These are phyloP conservation scores for Lytechinus variegatus DNA, from an alignment of 35 echinoderm and acorn worm species.

Conservation along the genomic window DNA sequence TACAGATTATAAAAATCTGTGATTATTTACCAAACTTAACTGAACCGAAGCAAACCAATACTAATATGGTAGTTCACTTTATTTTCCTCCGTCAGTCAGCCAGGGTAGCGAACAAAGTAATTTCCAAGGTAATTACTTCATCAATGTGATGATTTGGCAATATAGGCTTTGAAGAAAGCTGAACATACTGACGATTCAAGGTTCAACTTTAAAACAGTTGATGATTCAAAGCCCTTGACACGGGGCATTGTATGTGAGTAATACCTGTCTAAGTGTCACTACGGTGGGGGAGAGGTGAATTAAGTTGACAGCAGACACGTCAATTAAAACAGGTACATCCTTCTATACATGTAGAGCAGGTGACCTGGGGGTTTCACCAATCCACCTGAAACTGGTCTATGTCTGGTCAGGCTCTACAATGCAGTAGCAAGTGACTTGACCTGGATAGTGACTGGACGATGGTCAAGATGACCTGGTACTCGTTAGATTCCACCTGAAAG, in stretches of 20 bases:
- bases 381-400: background rate
- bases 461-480: too few relatives aligned
- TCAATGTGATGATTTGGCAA: background rate
- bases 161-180: background rate
- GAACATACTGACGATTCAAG: background rate
- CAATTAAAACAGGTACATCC: background rate
- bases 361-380: background rate
- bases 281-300: background rate
- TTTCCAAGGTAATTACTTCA: too few relatives aligned
- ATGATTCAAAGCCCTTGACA: background rate
- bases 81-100: too few relatives aligned
- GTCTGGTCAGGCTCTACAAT: too few relatives aligned
- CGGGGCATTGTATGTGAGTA: background rate
- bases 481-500: too few relatives aligned
- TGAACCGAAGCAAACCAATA: too few relatives aligned
- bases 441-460: too few relatives aligned
- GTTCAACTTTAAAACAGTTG: background rate
- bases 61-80: too few relatives aligned
- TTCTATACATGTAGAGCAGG: background rate
- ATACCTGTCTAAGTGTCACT: background rate
- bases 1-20: too few relatives aligned
- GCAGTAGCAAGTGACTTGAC: too few relatives aligned
- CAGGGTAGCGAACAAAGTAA: too few relatives aligned
- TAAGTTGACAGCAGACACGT: background rate
- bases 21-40: too few relatives aligned